Conservation (phyloP, 2,113 vertebrate species). For the Tenrec ecaudatus region DNA sequence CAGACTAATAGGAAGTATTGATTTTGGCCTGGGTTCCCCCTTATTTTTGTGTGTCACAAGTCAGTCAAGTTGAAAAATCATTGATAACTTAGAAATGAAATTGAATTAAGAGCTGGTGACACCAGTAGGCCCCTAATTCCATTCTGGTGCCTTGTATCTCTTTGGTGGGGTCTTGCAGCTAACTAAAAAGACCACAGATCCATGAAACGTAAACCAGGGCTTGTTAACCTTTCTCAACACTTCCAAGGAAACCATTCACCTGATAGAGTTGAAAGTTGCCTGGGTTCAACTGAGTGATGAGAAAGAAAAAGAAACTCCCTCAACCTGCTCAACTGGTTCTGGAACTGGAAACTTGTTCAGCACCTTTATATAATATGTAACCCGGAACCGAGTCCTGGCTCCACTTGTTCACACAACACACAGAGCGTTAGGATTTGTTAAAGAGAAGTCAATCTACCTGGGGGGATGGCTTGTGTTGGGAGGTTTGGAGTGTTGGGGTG, state of each 20-base stretch:
- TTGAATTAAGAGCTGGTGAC: background rate
- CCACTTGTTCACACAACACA: constrained; percentile 1
- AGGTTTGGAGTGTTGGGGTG: too few species aligned
- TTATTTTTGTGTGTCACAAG: constrained; percentile 18
- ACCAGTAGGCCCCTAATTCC: background rate
- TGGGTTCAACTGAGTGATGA: constrained; percentile 62
- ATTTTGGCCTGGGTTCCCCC: constrained; percentile 38
- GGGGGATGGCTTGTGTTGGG: background rate
- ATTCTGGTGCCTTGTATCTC: background rate
- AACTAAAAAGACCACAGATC: background rate
- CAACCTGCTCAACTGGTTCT: constrained; percentile 75
- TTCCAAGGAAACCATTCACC: constrained; percentile 63
- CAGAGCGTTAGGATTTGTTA: background rate
- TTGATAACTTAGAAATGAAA: background rate
- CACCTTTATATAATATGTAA: constrained; percentile 72
- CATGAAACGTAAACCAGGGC: constrained; percentile 19
- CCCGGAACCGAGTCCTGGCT: background rate
- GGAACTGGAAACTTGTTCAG: constrained; percentile 59
- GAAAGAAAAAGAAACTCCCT: constrained; percentile 69
- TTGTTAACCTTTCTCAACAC: constrained; percentile 45
- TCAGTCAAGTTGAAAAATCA: constrained; percentile 41
- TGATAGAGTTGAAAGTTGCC: constrained; percentile 51
- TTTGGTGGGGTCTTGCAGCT: background rate
- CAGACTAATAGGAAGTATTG: constrained; percentile 27
- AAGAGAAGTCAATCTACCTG: background rate